Evolutionary conservation across 2,888 invertebrate species (phyloP), one percentile per base, ranked within the genome.

Genomic region (Parascotia fuliginaria): DNA sequence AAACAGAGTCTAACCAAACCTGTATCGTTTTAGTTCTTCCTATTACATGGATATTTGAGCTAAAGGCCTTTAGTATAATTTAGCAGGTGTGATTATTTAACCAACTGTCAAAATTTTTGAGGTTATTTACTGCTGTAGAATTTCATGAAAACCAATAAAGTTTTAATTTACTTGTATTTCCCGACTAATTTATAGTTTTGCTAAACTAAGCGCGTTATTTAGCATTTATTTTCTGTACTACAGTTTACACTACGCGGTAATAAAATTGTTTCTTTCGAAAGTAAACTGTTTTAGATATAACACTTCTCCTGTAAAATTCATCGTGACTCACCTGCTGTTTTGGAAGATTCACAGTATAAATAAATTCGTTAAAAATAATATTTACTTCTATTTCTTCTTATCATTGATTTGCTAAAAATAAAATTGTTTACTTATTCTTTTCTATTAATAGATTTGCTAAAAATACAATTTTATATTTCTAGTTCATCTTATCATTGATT

Each of bases 301-400:
- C 27, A 55, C 50, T 53, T 43, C 13, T 1, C 29, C 22, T 14
- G 11, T 2, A 31, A 48, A 48, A 42, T 33, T 50, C n/a, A 38
- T n/a, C 27, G 39, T 66, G 64, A 60, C 32, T 55, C 67, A 60
- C n/a, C 22, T 29, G 43, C 15, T 42, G 22, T 49, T 44, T 56
- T 32, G 22, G 39, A 22, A 14, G 2, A 33, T 14, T 16, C 29
- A 40, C 9, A 9, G 9, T 29, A 11, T 15, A 11, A 29, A 40
- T 16, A 11, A 9, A 14, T 16, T 28, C 28, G 28, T 11, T 15
- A 22, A 9, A 16, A 1, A 13, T 19, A 19, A 19, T 5, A 19
- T 19, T 19, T 2, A 3, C 5, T 19, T 3, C 19, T 19, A 3
- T n/a, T n/a, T n/a, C n/a, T n/a, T n/a, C n/a, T n/a, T 19, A 19